Evolutionary conservation across 2,797 vertebrate genomes (phyloP), one percentile per base, ranked within the genome.

Genomic region (Sphenodon punctatus): DNA sequence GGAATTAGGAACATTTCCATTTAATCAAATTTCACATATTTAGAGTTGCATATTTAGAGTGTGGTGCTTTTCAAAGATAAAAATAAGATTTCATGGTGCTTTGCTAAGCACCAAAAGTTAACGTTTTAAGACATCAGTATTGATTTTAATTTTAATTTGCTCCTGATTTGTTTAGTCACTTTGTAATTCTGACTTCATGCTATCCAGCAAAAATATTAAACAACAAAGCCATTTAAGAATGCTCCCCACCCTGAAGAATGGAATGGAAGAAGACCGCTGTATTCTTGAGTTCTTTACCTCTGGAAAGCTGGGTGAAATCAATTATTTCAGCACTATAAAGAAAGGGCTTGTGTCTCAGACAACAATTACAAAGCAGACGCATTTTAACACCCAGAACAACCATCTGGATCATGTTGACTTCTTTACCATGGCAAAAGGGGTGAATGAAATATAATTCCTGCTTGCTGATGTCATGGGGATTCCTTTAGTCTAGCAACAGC

Each of bases 391-490:
- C 92, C 94, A 94, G 92, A 94, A 94, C 90, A 89, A 88, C 93
- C 95, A 96, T 96, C 94, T 96, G 96, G 96, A 92, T 93, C 90
- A 58, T 85, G 92, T 95, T 95, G 92, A 90, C 88, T 90, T 70
- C 69, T 71, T 94, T 90, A 93, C 91, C 93, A 76, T 94, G 84
- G 90, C 78, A 84, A 94, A 94, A 87, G 86, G 81, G 87, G 68
- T 92, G 90, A 95, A 95, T 95, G 95, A 96, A 96, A 96, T 91
- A 88, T 85, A 95, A 96, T 94, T 95, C 95, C 91, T 93, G 61
- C 77, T 93, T 95, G 93, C 85, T 94, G 92, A 93, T 94, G 92
- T 89, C 87, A 92, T 86, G 84, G 93, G 90, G 80, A 92, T 93
- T 93, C 89, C 80, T 94, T 93, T 75, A 91, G 80, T 90, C 74